Evolutionary conservation across 2,888 invertebrate species (phyloP).

Genomic region (Drosophila differens): DNA sequence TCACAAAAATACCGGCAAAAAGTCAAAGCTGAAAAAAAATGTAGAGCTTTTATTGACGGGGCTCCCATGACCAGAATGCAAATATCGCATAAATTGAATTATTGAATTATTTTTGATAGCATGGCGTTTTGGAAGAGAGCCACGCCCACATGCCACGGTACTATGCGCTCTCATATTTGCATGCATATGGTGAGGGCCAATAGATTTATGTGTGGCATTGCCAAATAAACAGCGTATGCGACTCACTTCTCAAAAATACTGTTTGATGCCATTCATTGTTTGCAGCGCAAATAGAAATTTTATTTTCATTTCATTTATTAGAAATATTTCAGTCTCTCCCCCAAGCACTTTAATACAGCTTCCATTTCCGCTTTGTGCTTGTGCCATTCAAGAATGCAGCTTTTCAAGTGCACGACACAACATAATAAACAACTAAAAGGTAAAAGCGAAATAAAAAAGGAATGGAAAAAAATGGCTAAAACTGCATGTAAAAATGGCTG

Average conservation of each 20-base stretch:
- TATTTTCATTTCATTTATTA: slow-evolving; percentile 69
- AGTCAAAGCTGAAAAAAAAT: slow-evolving; percentile 19
- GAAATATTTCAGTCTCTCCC: slow-evolving; percentile 30
- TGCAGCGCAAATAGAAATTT: slow-evolving; percentile 57
- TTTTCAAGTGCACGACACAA: slow-evolving; percentile 60
- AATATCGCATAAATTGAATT: slow-evolving; percentile 72
- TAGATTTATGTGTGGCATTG: slow-evolving; percentile 51
- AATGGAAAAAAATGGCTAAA: slow-evolving; percentile 22
- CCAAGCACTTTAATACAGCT: slow-evolving; percentile 39
- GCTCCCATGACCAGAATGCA: slow-evolving; percentile 29
- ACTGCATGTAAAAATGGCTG: slow-evolving; percentile 23
- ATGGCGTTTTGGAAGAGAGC: slow-evolving; percentile 31
- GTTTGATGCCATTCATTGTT: slow-evolving; percentile 66
- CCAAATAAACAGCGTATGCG: slow-evolving; percentile 59
- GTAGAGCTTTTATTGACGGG: slow-evolving; percentile 1
- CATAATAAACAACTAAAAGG: slow-evolving; percentile 43
- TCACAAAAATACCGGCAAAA: slow-evolving; percentile 11
- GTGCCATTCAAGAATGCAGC: slow-evolving; percentile 38
- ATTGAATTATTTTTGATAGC: slow-evolving; percentile 75
- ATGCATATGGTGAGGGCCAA: slow-evolving; percentile 16
- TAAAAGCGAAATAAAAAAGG: slow-evolving; percentile 9
- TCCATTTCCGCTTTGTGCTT: slow-evolving; percentile 52
- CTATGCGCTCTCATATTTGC: slow-evolving; percentile 31
- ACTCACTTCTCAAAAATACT: slow-evolving; percentile 38
- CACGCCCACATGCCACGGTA: slow-evolving; percentile 25